Conservation (phyloP, 2,888 invertebrate species). For the Rutpela maculata region DNA sequence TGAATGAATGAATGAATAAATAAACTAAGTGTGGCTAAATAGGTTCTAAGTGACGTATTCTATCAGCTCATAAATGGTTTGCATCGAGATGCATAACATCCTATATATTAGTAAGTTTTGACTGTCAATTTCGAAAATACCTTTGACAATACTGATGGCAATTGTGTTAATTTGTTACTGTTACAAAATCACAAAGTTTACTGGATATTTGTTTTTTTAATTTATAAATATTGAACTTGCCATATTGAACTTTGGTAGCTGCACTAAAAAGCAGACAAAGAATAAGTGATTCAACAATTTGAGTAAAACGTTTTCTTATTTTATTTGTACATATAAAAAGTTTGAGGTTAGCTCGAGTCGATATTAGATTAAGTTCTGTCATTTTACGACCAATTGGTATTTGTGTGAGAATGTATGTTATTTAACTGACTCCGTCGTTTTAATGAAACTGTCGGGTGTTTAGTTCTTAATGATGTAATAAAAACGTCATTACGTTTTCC, state of each 20-base stretch:
- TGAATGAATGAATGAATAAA: too few relatives aligned
- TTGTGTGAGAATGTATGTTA: constrained; percentile 32
- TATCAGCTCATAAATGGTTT: too few relatives aligned
- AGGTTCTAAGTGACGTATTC: too few relatives aligned
- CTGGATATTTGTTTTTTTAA: too few relatives aligned
- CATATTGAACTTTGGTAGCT: neutral
- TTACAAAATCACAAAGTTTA: too few relatives aligned
- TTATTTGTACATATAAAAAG: neutral
- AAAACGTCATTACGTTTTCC: constrained; percentile 44
- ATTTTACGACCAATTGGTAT: constrained; percentile 41
- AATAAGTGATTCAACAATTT: neutral
- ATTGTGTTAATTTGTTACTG: too few relatives aligned
- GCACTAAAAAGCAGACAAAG: neutral
- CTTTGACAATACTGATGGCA: too few relatives aligned
- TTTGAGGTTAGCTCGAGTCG: constrained; percentile 36
- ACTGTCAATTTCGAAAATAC: too few relatives aligned
- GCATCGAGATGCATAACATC: too few relatives aligned
- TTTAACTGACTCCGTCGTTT: constrained; percentile 31
- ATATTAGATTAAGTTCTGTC: constrained; percentile 40
- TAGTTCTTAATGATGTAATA: constrained; percentile 52
- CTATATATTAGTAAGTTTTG: too few relatives aligned
- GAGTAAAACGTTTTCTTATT: constrained; percentile 2
- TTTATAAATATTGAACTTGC: too few relatives aligned
- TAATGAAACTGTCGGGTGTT: constrained; percentile 53
- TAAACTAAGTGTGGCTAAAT: too few relatives aligned